A percentile compares a stretch with the other conserved stretches of the same genome.
Conservation (phyloP, 2,113 vertebrate genomes). For the Nycticebus coucang region DNA sequence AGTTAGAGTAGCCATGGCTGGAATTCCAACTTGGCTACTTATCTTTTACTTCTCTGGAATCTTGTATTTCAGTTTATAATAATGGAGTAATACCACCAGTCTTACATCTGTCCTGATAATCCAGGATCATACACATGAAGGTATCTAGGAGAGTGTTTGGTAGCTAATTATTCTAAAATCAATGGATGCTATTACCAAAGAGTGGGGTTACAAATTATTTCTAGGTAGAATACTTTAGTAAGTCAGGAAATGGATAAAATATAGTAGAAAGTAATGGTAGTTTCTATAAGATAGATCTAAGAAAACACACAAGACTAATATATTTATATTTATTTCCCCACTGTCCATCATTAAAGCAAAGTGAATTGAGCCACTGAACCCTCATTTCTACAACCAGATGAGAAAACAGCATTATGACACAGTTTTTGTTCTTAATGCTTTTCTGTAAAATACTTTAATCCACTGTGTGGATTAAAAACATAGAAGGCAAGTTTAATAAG, state of each 20-base stretch:
- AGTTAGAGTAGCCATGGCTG: not conserved
- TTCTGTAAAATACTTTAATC: not conserved
- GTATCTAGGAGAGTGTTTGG: not conserved
- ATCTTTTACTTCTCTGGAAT: not conserved
- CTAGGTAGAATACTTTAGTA: not conserved
- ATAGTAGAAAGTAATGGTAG: not conserved
- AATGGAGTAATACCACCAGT: not conserved
- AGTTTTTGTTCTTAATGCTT: not conserved
- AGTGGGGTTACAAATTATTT: not conserved
- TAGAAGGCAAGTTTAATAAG: not conserved
- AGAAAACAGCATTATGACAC: not conserved
- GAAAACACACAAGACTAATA: not conserved
- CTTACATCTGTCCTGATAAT: not conserved
- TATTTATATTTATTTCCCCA: not conserved
- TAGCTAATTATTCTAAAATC: not conserved
- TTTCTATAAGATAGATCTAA: not conserved
- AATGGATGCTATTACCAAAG: not conserved
- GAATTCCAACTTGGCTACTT: not conserved
- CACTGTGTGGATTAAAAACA: not conserved
- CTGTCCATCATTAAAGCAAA: not conserved
- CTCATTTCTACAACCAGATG: not conserved
- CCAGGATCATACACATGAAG: not conserved
- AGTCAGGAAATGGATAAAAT: not conserved
- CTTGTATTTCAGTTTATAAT: not conserved
- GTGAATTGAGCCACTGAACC: not conserved